Base-by-base conservation (phyloP, 2,113 vertebrate genomes). In the Montifringilla adamsi region DNA sequence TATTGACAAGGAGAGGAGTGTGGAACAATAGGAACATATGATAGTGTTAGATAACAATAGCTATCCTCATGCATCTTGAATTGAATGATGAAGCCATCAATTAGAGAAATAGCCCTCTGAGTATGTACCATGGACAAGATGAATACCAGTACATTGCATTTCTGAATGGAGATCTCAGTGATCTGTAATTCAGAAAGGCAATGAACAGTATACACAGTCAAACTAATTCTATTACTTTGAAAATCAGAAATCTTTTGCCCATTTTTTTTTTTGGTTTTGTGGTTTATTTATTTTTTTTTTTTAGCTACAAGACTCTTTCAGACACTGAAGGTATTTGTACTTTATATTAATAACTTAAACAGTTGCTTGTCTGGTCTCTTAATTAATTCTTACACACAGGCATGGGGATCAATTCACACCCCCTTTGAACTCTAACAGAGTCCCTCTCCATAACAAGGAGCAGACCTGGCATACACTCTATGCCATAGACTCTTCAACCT, bases 41-140 rank as follows among this genome's bases (percentile, higher is more conserved):
- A 96, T 85, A 86, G 69, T 50, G 69, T 70, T 91, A 96, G 92
- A 96, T 97, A 95, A 95, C 91, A 88, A 89, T 77, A 91, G 84
- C 68, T 86, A 81, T 93, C 90, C 39, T 91, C 91, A 91, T 78
- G 39, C 47, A 70, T 66, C 79, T 94, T 72, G 87, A 95, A 78
- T 66, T 90, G 84, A 93, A 92, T 90, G 77, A 94, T 82, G 77
- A 93, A 74, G 84, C 82, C 70, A 87, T 93, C 75, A 66, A 85
- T 90, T 96, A 97, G 85, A 96, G 90, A 94, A 93, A 79, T 58
- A 69, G 63, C 67, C 74, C 50, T 83, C 69, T 64, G 31, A 91
- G 63, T 58, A 84, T 78, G 75, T 85, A 94, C 74, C 85, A 92
- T 73, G 39, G 49, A 91, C 50, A 84, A 89, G 87, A 95, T 82